A percentile compares a stretch with the other conserved stretches of the same genome.
phyloP scores from a whole-genome alignment of 1,140 invertebrate species.

The Procambarus virginalis region DNA sequence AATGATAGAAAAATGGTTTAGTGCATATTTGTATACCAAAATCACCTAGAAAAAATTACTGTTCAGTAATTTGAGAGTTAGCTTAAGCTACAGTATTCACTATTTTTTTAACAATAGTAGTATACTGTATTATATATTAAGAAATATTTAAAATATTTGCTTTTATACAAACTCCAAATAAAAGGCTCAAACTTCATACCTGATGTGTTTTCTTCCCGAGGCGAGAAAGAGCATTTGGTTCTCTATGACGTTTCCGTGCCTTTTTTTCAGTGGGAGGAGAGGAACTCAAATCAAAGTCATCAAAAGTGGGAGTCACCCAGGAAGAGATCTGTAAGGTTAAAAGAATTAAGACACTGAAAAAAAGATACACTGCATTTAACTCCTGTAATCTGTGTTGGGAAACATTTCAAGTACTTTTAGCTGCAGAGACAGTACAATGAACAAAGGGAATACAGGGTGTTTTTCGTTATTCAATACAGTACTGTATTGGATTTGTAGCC shows the following conservation, averaged over 20 bases:
- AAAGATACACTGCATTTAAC: too few species aligned
- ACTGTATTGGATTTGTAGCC: too few species aligned
- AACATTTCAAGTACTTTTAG: too few species aligned
- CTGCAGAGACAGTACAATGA: too few species aligned
- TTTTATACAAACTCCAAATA: neutral
- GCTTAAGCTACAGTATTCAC: too few species aligned
- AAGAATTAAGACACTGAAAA: too few species aligned
- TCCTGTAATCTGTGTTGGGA: too few species aligned
- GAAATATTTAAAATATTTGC: neutral
- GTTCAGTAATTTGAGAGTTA: too few species aligned
- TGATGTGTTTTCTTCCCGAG: neutral
- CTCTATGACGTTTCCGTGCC: constrained; percentile 2
- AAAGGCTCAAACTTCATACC: neutral
- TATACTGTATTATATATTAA: too few species aligned
- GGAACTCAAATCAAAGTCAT: constrained; percentile 10
- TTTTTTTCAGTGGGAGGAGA: constrained; percentile 14
- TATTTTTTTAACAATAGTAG: neutral
- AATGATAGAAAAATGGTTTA: too few species aligned
- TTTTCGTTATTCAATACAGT: too few species aligned
- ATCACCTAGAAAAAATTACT: neutral
- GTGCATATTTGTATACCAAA: neutral
- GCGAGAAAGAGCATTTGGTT: neutral
- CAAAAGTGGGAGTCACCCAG: constrained; percentile 37
- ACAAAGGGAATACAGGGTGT: too few species aligned
- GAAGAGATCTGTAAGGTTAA: neutral